Base-by-base conservation (phyloP, 1,140 invertebrate species). In the Drosophila equinoxialis region DNA sequence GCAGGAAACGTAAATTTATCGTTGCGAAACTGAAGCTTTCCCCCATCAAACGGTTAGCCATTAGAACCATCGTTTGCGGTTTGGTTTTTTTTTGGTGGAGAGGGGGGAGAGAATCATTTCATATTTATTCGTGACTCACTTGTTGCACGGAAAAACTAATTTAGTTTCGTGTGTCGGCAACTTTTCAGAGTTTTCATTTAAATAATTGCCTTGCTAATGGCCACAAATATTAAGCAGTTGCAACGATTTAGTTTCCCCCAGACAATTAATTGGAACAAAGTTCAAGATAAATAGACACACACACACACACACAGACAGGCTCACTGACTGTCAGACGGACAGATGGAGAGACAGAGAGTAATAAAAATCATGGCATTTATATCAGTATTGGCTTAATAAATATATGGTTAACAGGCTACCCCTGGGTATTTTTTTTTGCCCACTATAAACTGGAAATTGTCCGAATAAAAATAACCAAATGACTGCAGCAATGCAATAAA, bases 1-100 rank as follows among this genome's bases (percentile, higher is more conserved):
- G 79, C 81, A 89, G 84, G 77, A 89, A 89, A 84, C 80, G 84
- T 89, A 69, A 89, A 89, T 89, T 89, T 89, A 89, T 89, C 69
- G 80, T 61, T 65, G 74, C 66, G 63, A 82, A 78, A 87, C 84
- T 80, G 68, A 65, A 86, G 73, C 17, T 51, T 76, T 71, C 48
- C 68, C 35, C 35, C 23, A 11, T 3, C 37, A 11, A 57, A 60
- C 57, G 69, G 74, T 59, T 11, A 72, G 73, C 72, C 26, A 57
- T 20, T 6, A 20, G 37, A 67, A 51, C 45, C 6, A 11, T 37
- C 10, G 17, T 51, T 20, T 51, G 14, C 14, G 14, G 42, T 45
- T 14, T 14, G 5, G 42, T n/a, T 8, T 11, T 37, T 10, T 1
- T n/a, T 8, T 10, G 10, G 10, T 0, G 26, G 26, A 0, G 3